Base-by-base conservation (phyloP, 2,797 vertebrate species). In the Coregonus ussuriensis region DNA sequence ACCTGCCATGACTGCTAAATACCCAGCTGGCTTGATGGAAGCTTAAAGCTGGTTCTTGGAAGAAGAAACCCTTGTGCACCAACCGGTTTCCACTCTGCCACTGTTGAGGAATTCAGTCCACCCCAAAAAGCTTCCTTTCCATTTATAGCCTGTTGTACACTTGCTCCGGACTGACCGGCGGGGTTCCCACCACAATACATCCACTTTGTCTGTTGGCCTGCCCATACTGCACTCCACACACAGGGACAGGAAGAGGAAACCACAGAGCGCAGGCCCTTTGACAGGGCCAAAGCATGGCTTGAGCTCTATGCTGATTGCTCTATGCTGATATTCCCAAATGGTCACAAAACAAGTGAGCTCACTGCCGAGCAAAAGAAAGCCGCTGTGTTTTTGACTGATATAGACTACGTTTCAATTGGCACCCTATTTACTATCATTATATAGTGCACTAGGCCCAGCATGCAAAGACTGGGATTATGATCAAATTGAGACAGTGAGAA, bases 1-100 rank as follows among this genome's bases (percentile, higher is more conserved):
- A 62, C 66, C 77, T 14, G 25, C 70, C 67, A 35, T 83, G 82
- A 81, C 81, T 75, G 74, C 70, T 6, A 1, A 68, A 80, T 77
- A 25, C 65, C 77, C 77, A 81, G 81, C 76, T 77, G 80, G 82
- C 77, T 76, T 37, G 11, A 29, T 75, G 82, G 18, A 56, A 56
- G 80, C 74, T 76, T 77, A 83, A 74, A 78, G 35, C 13, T n/a
- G 71, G 72, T 80, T 86, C 54, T 77, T 72, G 72, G 80, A 83
- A 85, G 80, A 82, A 71, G 76, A 82, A 71, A 75, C 63, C 74
- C 74, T 79, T 83, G 79, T 35, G 13, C 41, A n/a, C 51, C 78
- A 76, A 74, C 18, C 33, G n/a, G 6, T 84, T 78, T 80, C 77
- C 73, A 81, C 59, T 69, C 41, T 72, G 63, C 62, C 77, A 74